A percentile compares a stretch with the other conserved stretches of the same genome.
These are phyloP conservation scores for Priocnemis perturbator DNA, from an alignment of 2,888 invertebrate species.

Conservation along the genomic window DNA sequence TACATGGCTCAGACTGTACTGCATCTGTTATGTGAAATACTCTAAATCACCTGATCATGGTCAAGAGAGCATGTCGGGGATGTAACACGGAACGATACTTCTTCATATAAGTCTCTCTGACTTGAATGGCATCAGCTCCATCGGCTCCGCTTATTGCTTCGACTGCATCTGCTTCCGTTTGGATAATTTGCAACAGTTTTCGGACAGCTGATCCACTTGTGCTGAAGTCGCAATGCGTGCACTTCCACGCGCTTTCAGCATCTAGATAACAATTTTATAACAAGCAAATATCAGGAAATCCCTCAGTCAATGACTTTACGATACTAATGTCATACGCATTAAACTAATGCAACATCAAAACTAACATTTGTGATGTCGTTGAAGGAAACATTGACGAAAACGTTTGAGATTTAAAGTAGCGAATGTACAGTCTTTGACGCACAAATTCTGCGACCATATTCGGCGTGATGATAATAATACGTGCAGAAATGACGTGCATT, in stretches of 20 bases:
- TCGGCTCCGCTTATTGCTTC: slow-evolving; percentile 79
- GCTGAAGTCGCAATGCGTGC: slow-evolving; percentile 82
- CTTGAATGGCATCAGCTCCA: slow-evolving; percentile 78
- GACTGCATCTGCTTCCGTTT: slow-evolving; percentile 81
- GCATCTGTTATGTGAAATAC: background rate
- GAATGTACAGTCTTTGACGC: no score
- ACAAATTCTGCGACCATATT: no score
- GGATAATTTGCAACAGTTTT: slow-evolving; percentile 80
- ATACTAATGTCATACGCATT: no score
- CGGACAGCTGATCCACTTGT: slow-evolving; percentile 80
- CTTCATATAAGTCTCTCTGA: slow-evolving; percentile 79
- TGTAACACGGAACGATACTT: slow-evolving; percentile 85
- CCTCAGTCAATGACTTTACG: no score
- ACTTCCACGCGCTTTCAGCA: slow-evolving; percentile 80
- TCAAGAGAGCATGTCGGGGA: slow-evolving; percentile 84
- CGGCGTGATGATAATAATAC: no score
- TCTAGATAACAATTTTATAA: slow-evolving; percentile 72
- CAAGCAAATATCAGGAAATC: no score
- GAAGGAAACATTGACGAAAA: no score
- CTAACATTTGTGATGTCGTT: no score
- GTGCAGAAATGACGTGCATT: no score
- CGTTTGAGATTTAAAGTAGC: no score
- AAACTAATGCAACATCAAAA: no score
- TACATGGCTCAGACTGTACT: no score
- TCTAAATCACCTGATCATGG: slow-evolving; percentile 77